Conservation (phyloP, 2,797 vertebrate species). For the Falco biarmicus region DNA sequence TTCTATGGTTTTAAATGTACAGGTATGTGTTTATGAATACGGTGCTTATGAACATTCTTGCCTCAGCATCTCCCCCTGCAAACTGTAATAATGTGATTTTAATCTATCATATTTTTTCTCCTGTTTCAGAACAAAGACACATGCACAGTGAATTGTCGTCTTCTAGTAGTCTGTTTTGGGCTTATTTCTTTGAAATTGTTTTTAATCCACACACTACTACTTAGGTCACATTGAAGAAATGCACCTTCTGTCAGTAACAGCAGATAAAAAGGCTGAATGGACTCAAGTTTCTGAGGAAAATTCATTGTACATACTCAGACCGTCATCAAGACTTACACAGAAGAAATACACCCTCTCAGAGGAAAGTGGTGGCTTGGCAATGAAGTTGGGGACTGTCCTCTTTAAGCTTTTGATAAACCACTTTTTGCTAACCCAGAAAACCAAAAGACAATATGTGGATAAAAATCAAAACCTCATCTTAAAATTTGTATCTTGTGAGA, state of each 20-base stretch:
- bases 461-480: neutral
- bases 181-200: neutral
- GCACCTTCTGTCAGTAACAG: neutral
- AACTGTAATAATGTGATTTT: neutral
- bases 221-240: neutral
- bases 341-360: neutral
- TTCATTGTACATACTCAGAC: neutral
- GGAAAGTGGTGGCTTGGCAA: neutral
- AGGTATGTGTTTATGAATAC: neutral
- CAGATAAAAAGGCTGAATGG: neutral
- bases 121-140: neutral
- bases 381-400: neutral
- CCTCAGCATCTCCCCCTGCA: neutral
- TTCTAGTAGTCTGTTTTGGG: neutral
- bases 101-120: neutral
- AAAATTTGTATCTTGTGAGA: neutral
- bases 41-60: neutral
- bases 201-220: neutral
- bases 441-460: neutral
- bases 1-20: neutral
- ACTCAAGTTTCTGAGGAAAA: neutral
- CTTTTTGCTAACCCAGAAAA: neutral
- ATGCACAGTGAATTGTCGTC: fast-evolving
- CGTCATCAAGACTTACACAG: neutral
- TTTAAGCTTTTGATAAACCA: neutral